Evolutionary conservation across 2,888 invertebrate genomes (phyloP).

Genomic region (Pseudococcus longispinus): DNA sequence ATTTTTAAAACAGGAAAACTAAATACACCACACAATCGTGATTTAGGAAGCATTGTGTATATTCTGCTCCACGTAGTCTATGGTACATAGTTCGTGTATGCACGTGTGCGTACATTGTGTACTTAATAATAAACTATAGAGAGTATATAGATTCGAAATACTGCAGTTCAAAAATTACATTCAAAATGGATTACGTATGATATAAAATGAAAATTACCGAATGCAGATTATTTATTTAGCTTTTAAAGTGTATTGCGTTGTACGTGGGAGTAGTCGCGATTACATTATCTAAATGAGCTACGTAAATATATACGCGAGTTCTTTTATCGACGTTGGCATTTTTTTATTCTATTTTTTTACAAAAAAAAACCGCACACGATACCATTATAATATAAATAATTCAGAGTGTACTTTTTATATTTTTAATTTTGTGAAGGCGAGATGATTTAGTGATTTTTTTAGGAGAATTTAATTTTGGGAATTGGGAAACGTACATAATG

Average conservation of each 20-base stretch:
- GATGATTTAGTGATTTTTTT: not conserved
- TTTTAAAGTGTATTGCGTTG: constrained; percentile 40
- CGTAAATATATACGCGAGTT: not conserved
- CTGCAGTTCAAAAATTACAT: constrained; percentile 34
- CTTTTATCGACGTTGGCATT: not conserved
- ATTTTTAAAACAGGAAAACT: constrained; percentile 6
- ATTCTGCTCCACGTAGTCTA: not conserved
- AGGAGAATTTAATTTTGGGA: too few relatives aligned
- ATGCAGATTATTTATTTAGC: constrained; percentile 38
- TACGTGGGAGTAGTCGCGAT: not conserved
- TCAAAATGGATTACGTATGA: constrained; percentile 27
- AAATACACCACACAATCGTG: not conserved
- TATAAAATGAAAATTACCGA: constrained; percentile 40
- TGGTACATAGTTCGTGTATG: not conserved
- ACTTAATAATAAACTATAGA: not conserved
- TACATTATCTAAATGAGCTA: constrained; percentile 26
- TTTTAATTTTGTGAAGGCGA: not conserved
- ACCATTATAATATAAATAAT: constrained; percentile 8
- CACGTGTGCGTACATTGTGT: not conserved
- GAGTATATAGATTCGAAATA: not conserved
- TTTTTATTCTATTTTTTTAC: not conserved
- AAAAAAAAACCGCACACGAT: not conserved
- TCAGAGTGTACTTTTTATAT: not conserved
- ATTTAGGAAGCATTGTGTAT: not conserved
- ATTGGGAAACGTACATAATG: too few relatives aligned